phyloP scores from a whole-genome alignment of 2,888 invertebrate genomes.

The Zelleria hepariella region DNA sequence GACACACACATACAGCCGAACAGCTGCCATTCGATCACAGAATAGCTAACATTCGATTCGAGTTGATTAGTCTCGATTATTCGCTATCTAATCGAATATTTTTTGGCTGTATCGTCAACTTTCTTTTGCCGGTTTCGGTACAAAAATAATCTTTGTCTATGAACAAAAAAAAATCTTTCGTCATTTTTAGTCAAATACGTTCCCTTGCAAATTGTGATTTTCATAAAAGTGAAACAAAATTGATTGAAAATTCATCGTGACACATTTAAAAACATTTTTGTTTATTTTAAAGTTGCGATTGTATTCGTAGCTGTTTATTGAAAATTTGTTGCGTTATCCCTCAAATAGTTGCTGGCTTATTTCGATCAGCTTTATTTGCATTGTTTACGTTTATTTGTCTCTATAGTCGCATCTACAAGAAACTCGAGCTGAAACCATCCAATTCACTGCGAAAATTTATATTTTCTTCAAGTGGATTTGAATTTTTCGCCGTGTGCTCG shows the following conservation, averaged over 20 bases:
- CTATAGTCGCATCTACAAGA: neutral
- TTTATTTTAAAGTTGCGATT: conserved; percentile 29
- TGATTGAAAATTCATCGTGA: conserved; percentile 55
- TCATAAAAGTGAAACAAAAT: conserved; percentile 40
- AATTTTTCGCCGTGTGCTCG: conserved; percentile 31
- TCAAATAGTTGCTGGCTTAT: neutral
- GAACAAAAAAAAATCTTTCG: conserved; percentile 47
- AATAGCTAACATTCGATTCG: no score
- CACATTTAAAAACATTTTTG: conserved; percentile 41
- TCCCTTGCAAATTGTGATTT: conserved; percentile 56
- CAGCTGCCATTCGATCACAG: no score
- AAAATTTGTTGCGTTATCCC: neutral
- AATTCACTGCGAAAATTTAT: neutral
- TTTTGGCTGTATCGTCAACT: neutral
- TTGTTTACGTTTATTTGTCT: neutral
- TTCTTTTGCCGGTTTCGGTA: neutral
- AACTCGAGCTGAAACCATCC: neutral
- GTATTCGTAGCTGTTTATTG: conserved; percentile 2
- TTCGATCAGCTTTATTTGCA: neutral
- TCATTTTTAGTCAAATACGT: conserved; percentile 65
- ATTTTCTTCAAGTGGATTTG: conserved; percentile 21
- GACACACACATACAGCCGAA: no score
- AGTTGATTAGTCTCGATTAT: no score
- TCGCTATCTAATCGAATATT: no score
- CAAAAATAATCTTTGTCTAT: conserved; percentile 29